Evolutionary conservation across 2,888 invertebrate genomes (phyloP), one percentile per base, ranked within the genome.

Genomic region (Acanthosepion esculentum): DNA sequence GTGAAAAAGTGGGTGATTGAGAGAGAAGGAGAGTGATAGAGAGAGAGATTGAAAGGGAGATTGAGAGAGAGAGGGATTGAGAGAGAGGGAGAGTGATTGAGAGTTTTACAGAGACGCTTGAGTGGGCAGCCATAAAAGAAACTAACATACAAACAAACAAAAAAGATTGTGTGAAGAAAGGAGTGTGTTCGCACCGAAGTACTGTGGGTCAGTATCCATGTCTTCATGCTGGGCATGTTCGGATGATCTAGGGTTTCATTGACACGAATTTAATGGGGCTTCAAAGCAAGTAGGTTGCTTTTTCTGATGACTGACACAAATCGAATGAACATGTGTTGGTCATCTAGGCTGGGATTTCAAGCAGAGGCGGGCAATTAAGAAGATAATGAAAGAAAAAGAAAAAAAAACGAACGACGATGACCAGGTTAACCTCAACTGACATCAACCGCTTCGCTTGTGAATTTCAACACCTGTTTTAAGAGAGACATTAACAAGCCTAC

Each of bases 141-240:
- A 18, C 41, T 41, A 41, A 41, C n/a, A n/a, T n/a, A n/a, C 41
- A 23, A 7, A 7, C 20, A 23, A 59, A 59, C 3, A 59, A 59
- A 59, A 7, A 23, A 59, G 59, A 7, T 20, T 3, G 78, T 18
- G 33, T 12, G 12, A 12, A n/a, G 18, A 15, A 78, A 78, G 23
- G n/a, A 18, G 33, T n/a, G 15, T n/a, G n/a, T 78, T 78, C 78
- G n/a, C 78, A 78, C 78, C 78, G 78, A 78, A n/a, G n/a, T 78
- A 12, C 78, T 33, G n/a, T 10, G 78, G 78, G 78, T 78, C n/a
- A 33, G 78, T 78, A 33, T 78, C n/a, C 78, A n/a, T 78, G 78
- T 78, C 78, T 78, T 78, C 78, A n/a, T 78, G n/a, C 78, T 78
- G 78, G n/a, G n/a, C 78, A 78, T 78, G 78, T 78, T 78, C 33